phyloP scores from a whole-genome alignment of 2,888 invertebrate genomes.

The Mermis nigrescens region DNA sequence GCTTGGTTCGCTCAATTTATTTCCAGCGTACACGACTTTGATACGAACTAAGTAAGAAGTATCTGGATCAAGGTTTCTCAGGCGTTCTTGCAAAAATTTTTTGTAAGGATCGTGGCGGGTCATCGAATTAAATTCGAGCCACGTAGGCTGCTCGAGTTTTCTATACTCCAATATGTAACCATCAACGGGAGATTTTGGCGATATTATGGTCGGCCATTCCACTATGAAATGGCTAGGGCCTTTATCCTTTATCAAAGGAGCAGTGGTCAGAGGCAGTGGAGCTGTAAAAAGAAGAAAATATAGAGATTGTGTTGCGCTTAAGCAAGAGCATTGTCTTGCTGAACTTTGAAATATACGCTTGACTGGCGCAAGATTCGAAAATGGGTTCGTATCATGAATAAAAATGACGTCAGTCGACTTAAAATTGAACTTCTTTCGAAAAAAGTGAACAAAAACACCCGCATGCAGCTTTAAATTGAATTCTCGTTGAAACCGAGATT shows the following conservation, averaged over 20 bases:
- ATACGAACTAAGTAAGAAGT: slow-evolving; percentile 36
- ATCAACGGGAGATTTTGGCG: slow-evolving; percentile 24
- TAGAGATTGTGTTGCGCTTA: too few species aligned
- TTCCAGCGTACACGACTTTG: slow-evolving; percentile 27
- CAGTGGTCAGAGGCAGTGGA: slow-evolving; percentile 23
- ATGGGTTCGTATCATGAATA: too few species aligned
- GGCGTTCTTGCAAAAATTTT: slow-evolving; percentile 25
- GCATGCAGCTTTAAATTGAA: too few species aligned
- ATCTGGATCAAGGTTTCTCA: slow-evolving; percentile 33
- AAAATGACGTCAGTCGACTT: too few species aligned
- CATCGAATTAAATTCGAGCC: slow-evolving; percentile 27
- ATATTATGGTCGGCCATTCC: slow-evolving; percentile 27
- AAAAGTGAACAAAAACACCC: too few species aligned
- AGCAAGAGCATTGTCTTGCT: too few species aligned
- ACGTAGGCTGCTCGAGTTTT: slow-evolving; percentile 21
- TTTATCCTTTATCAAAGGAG: slow-evolving; percentile 24
- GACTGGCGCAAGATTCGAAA: too few species aligned
- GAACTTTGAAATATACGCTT: too few species aligned
- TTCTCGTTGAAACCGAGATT: too few species aligned
- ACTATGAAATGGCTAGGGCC: slow-evolving; percentile 27
- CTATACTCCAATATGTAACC: slow-evolving; percentile 9
- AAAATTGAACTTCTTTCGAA: too few species aligned
- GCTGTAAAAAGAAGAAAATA: slow-evolving; percentile 17
- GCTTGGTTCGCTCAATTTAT: slow-evolving; percentile 24
- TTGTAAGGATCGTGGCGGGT: slow-evolving; percentile 25